Evolutionary conservation across 2,113 vertebrate species (phyloP).

Genomic region (Oreocharis arfaki): DNA sequence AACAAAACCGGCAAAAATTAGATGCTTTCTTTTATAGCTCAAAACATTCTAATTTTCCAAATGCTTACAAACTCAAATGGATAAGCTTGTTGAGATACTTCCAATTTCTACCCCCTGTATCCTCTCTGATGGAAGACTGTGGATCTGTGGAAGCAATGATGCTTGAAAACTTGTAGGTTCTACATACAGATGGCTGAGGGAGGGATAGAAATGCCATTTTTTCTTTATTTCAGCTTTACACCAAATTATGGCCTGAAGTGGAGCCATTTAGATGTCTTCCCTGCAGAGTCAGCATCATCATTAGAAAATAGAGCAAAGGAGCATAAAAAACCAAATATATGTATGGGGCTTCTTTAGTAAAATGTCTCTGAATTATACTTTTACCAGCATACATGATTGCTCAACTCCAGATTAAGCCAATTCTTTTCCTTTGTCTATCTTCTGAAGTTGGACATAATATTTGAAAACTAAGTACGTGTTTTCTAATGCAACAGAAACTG

Average conservation of each 20-base stretch:
- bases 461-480: neutral
- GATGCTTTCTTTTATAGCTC: neutral
- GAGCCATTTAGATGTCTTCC: neutral
- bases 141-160: neutral
- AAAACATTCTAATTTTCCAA: neutral
- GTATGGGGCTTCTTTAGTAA: neutral
- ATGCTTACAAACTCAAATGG: neutral
- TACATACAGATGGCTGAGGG: neutral
- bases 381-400: neutral
- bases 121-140: neutral
- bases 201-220: neutral
- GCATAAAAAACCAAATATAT: neutral
- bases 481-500: neutral
- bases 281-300: neutral
- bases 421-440: neutral
- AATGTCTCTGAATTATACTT: neutral
- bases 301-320: neutral
- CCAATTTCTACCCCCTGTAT: neutral
- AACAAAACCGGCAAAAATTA: neutral
- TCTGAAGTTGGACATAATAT: neutral
- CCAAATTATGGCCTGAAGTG: neutral
- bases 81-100: neutral
- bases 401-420: neutral
- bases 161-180: neutral
- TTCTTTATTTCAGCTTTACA: neutral